Evolutionary conservation across 2,888 invertebrate genomes (phyloP).

Genomic region (Nymphalis polychloros): DNA sequence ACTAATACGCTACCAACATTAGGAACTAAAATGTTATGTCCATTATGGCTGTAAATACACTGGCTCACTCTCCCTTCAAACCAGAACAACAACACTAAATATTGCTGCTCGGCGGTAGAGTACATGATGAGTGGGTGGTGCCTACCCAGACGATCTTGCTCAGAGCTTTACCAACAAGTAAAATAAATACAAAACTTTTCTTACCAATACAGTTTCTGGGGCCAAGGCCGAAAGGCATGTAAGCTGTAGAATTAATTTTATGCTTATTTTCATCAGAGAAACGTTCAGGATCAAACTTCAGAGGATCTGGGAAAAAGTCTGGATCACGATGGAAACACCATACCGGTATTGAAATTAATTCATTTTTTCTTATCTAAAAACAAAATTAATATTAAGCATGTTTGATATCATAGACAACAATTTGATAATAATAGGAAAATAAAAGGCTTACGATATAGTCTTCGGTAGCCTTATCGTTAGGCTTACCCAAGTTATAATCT

Average conservation of each 20-base stretch:
- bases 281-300: slow-evolving; percentile 79
- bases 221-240: slow-evolving; percentile 79
- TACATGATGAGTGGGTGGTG: too few species aligned
- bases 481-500: slow-evolving; percentile 70
- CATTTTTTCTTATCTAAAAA: slow-evolving; percentile 51
- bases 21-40: too few species aligned
- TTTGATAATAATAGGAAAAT: background rate
- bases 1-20: too few species aligned
- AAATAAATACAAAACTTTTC: slow-evolving; percentile 1
- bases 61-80: too few species aligned
- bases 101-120: too few species aligned
- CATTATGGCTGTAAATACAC: too few species aligned
- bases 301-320: slow-evolving; percentile 74
- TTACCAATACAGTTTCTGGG: slow-evolving; percentile 82
- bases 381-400: background rate
- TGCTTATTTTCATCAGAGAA: slow-evolving; percentile 80
- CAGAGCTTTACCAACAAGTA: too few species aligned
- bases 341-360: slow-evolving; percentile 56
- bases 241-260: slow-evolving; percentile 54
- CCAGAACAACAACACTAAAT: too few species aligned
- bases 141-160: too few species aligned
- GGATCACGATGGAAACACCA: slow-evolving; percentile 73
- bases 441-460: slow-evolving; percentile 58
- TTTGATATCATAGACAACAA: background rate
- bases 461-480: slow-evolving; percentile 49